Conservation (phyloP, 2,113 vertebrate species). For the Lutjanus erythropterus region DNA sequence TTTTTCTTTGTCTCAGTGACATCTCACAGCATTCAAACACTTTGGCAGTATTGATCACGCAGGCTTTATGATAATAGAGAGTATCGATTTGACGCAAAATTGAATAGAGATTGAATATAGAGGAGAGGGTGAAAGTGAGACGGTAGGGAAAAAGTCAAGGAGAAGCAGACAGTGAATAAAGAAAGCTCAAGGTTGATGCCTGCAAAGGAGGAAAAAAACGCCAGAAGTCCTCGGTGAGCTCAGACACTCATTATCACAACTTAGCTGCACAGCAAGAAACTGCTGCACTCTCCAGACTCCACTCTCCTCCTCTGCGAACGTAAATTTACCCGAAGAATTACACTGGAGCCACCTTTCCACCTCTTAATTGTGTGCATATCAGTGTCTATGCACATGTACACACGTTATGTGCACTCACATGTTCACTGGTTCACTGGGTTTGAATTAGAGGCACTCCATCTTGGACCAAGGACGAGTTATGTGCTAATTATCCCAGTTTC, state of each 20-base stretch:
- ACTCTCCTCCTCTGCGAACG: background rate
- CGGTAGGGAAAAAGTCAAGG: background rate
- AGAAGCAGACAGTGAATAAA: background rate
- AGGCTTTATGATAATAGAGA: slow-evolving; percentile 30
- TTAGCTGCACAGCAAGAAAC: slow-evolving; percentile 7
- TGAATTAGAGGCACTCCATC: slow-evolving; percentile 34
- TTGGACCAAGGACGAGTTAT: slow-evolving; percentile 23
- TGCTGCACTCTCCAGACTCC: background rate
- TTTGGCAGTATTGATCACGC: slow-evolving; percentile 19
- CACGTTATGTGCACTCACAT: background rate
- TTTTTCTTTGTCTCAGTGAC: slow-evolving; percentile 15
- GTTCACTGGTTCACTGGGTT: slow-evolving; percentile 28
- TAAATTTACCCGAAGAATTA: background rate
- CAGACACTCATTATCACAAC: slow-evolving; percentile 18
- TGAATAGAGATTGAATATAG: slow-evolving; percentile 16
- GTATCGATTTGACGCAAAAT: slow-evolving; percentile 25
- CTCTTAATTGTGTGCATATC: slow-evolving; percentile 9
- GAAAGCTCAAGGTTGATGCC: slow-evolving; percentile 23
- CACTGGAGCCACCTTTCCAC: background rate
- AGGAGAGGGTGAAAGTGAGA: background rate
- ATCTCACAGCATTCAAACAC: background rate
- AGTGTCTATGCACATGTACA: background rate
- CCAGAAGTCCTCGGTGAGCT: slow-evolving; percentile 4
- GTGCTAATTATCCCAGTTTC: slow-evolving; percentile 45
- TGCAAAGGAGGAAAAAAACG: slow-evolving; percentile 7